Conservation (phyloP, 2,797 vertebrate genomes). For the Gadopsis marmoratus region DNA sequence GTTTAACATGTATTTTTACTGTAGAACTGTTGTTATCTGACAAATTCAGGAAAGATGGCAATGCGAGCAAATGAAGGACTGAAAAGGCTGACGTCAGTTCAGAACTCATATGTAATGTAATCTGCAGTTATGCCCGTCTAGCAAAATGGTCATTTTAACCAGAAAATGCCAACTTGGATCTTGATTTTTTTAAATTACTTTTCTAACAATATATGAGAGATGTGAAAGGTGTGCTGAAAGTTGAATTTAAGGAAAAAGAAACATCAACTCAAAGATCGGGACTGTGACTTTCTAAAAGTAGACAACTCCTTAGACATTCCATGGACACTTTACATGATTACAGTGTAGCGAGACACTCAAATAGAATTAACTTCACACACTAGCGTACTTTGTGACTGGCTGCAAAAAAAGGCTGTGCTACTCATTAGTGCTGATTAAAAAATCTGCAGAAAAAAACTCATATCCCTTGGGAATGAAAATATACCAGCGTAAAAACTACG, state of each 20-base stretch:
- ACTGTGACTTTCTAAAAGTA: constrained; percentile 36
- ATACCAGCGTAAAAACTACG: constrained; percentile 11
- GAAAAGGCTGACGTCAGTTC: neutral
- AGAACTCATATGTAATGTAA: neutral
- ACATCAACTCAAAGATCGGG: constrained; percentile 3
- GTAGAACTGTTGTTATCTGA: neutral
- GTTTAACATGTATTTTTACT: constrained; percentile 6
- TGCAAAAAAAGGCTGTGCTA: constrained; percentile 44
- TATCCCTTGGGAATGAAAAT: constrained; percentile 35
- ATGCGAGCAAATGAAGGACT: constrained; percentile 9
- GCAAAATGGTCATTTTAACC: neutral
- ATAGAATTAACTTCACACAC: constrained; percentile 53
- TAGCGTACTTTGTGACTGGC: constrained; percentile 25
- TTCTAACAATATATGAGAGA: neutral
- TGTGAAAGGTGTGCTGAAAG: neutral
- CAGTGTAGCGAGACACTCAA: constrained; percentile 32
- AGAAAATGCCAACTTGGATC: neutral
- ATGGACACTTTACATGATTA: constrained; percentile 31
- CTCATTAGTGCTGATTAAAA: constrained; percentile 46
- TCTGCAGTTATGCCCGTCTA: neutral
- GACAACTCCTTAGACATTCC: constrained; percentile 22
- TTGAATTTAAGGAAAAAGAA: neutral
- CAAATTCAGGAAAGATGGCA: constrained; percentile 2
- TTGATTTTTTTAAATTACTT: neutral
- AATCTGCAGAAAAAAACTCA: constrained; percentile 18